Conservation (phyloP, 2,888 invertebrate species). For the Caenorhabditis sp. region DNA sequence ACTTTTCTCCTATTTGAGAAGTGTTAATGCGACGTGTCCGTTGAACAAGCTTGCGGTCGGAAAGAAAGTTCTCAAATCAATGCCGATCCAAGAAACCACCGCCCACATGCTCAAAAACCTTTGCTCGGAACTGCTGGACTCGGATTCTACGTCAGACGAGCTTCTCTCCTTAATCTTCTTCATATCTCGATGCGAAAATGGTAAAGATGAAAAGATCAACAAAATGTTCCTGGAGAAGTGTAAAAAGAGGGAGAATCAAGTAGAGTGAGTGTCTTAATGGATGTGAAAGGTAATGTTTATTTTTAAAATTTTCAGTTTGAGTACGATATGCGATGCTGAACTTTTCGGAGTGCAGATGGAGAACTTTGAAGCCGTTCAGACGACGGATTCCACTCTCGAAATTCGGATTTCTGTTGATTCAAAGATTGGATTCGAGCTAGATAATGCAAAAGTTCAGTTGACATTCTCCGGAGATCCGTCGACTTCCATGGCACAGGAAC, state of each 20-base stretch:
- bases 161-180: slow-evolving; percentile 37
- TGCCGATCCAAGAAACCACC: slow-evolving; percentile 39
- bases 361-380: slow-evolving; percentile 54
- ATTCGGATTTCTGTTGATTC: slow-evolving; percentile 25
- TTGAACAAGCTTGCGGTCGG: slow-evolving; percentile 30
- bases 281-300: too few species aligned
- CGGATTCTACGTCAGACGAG: slow-evolving; percentile 24
- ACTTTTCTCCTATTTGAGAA: slow-evolving; percentile 45
- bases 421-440: slow-evolving; percentile 36
- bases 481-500: slow-evolving; percentile 19
- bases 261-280: slow-evolving; percentile 22
- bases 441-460: slow-evolving; percentile 35
- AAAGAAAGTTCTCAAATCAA: slow-evolving; percentile 27
- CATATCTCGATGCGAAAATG: slow-evolving; percentile 40
- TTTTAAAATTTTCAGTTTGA: neutral
- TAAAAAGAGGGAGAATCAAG: slow-evolving; percentile 6
- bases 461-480: slow-evolving; percentile 33
- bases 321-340: slow-evolving; percentile 14
- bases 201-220: slow-evolving; percentile 27
- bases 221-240: slow-evolving; percentile 25
- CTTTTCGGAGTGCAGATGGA: slow-evolving; percentile 27
- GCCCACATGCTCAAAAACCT: slow-evolving; percentile 49
- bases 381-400: slow-evolving; percentile 42
- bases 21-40: slow-evolving; percentile 35
- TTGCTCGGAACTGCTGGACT: slow-evolving; percentile 37